Conservation (phyloP, 2,888 invertebrate genomes). For the Aphidius colemani region DNA sequence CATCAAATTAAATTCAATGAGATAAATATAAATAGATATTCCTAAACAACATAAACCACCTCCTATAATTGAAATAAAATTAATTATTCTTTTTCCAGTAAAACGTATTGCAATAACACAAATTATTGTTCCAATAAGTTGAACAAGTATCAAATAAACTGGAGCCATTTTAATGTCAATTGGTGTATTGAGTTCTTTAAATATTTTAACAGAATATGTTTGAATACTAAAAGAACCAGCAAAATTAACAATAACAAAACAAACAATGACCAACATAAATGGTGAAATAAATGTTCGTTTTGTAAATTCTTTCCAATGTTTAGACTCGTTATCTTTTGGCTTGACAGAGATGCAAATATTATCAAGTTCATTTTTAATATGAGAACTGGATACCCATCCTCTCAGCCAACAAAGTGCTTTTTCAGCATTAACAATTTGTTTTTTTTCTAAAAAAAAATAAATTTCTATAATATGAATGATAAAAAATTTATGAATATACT, state of each 20-base stretch:
- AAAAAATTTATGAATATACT: background rate
- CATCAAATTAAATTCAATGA: conserved; percentile 35
- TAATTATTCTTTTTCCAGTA: conserved; percentile 73
- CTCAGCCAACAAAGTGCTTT: conserved; percentile 76
- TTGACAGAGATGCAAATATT: conserved; percentile 62
- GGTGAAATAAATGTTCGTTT: conserved; percentile 72
- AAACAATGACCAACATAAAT: conserved; percentile 68
- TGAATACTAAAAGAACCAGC: conserved; percentile 76
- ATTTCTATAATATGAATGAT: conserved; percentile 1
- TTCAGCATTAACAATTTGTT: conserved; percentile 70
- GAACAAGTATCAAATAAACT: conserved; percentile 71
- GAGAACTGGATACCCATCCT: conserved; percentile 72
- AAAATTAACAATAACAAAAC: conserved; percentile 76
- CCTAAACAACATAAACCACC: conserved; percentile 69
- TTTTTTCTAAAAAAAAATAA: conserved; percentile 57
- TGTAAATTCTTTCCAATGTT: conserved; percentile 61
- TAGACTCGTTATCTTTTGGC: conserved; percentile 39
- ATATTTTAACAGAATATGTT: conserved; percentile 77
- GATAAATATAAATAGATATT: conserved; percentile 65
- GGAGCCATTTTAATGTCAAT: conserved; percentile 79
- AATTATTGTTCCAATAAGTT: conserved; percentile 70
- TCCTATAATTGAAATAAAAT: conserved; percentile 71
- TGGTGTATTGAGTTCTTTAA: conserved; percentile 72
- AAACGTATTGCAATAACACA: conserved; percentile 74
- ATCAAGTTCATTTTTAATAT: conserved; percentile 67